phyloP scores from a whole-genome alignment of 1,140 invertebrate species.

The Drosophila rhopaloa region DNA sequence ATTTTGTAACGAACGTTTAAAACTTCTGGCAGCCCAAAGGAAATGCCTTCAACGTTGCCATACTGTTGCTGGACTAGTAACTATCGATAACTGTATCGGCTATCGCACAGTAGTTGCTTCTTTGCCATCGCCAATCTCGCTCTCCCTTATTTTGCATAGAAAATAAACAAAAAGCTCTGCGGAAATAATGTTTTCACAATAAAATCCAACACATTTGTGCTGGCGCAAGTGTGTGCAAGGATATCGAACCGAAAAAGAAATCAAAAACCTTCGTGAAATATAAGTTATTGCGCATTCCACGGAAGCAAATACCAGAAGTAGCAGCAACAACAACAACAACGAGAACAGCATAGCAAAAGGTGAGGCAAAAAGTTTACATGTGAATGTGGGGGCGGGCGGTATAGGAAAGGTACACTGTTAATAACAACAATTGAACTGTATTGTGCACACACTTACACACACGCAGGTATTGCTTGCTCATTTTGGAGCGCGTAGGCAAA shows the following conservation, averaged over 20 bases:
- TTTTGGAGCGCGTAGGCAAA: slow-evolving; percentile 72
- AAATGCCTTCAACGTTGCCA: background rate
- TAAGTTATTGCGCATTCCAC: slow-evolving; percentile 71
- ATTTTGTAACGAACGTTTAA: background rate
- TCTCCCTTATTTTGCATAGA: slow-evolving; percentile 35
- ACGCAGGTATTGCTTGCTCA: slow-evolving; percentile 37
- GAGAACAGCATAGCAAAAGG: slow-evolving; percentile 59
- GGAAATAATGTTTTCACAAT: slow-evolving; percentile 58
- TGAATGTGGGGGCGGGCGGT: slow-evolving; percentile 44
- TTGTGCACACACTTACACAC: slow-evolving; percentile 39
- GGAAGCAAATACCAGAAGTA: slow-evolving; percentile 32
- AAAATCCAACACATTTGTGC: slow-evolving; percentile 66
- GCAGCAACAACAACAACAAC: slow-evolving; percentile 39
- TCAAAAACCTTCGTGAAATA: slow-evolving; percentile 48
- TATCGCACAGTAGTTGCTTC: slow-evolving; percentile 10
- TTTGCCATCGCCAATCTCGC: slow-evolving; percentile 28
- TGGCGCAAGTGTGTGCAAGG: slow-evolving; percentile 57
- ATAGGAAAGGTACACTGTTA: slow-evolving; percentile 42
- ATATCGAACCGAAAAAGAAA: slow-evolving; percentile 12
- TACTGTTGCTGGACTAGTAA: background rate
- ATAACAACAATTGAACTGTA: slow-evolving; percentile 75
- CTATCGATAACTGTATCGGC: background rate
- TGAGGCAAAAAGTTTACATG: slow-evolving; percentile 65
- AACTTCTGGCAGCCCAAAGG: background rate
- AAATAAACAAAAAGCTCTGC: slow-evolving; percentile 72